Evolutionary conservation across 2,888 invertebrate genomes (phyloP).

Genomic region (Lochmaea capreae): DNA sequence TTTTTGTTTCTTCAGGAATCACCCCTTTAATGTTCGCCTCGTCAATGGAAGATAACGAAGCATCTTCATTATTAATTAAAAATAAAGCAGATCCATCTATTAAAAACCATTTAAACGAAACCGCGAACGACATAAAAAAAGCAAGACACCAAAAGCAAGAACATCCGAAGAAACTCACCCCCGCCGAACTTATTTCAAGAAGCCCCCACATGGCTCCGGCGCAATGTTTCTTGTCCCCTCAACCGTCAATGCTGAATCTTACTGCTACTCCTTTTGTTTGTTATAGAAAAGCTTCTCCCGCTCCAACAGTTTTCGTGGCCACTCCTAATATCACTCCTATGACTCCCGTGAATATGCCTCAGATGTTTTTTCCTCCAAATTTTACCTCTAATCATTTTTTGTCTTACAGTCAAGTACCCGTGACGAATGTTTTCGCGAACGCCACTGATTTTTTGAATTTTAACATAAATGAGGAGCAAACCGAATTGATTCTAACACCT

Average conservation of each 20-base stretch:
- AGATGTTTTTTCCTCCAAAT: conserved; percentile 49
- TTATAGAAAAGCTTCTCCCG: conserved; percentile 45
- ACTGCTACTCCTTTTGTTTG: conserved; percentile 16
- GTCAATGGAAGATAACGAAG: conserved; percentile 53
- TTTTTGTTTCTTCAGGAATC: conserved; percentile 52
- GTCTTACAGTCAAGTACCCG: conserved; percentile 32
- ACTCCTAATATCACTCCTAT: conserved; percentile 48
- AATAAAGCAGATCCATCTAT: conserved; percentile 51
- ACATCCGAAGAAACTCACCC: conserved; percentile 27
- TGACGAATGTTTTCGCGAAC: conserved; percentile 23
- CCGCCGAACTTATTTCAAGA: conserved; percentile 35
- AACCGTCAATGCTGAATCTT: conserved; percentile 20
- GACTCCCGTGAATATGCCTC: conserved; percentile 33
- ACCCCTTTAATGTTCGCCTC: conserved; percentile 62
- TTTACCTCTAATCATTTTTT: conserved; percentile 46
- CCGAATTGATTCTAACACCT: conserved; percentile 31
- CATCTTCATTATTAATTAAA: conserved; percentile 50
- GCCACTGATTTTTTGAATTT: conserved; percentile 42
- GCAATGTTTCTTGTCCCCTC: conserved; percentile 40
- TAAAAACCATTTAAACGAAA: conserved; percentile 52
- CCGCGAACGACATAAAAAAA: conserved; percentile 51
- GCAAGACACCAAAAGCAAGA: conserved; percentile 41
- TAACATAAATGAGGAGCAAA: conserved; percentile 26
- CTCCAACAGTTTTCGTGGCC: conserved; percentile 35
- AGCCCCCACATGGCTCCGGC: conserved; percentile 37